Evolutionary conservation across 2,797 vertebrate species (phyloP).

Genomic region (Enteromius argenteus): DNA sequence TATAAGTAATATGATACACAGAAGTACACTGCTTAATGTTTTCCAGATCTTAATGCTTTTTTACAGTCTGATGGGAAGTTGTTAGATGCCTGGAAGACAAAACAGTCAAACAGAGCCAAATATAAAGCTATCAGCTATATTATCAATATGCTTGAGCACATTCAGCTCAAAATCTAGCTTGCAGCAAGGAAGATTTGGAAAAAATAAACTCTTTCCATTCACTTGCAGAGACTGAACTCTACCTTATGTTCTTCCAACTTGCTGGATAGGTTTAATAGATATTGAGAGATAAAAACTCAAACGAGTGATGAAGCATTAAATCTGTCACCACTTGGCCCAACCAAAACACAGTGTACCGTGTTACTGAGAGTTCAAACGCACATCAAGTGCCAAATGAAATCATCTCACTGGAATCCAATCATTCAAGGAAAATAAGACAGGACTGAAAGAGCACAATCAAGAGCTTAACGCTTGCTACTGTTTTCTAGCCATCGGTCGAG

Average conservation of each 20-base stretch:
- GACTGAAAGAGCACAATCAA: conserved; percentile 32
- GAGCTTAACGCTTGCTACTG: conserved; percentile 41
- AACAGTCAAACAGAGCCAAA: conserved; percentile 10
- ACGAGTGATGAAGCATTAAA: conserved; percentile 52
- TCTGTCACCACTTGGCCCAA: conserved; percentile 63
- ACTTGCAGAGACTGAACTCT: conserved; percentile 1
- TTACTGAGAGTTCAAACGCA: conserved; percentile 50
- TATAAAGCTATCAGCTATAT: neutral
- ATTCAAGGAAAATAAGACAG: conserved; percentile 50
- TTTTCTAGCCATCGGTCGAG: conserved; percentile 19
- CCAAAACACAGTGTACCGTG: conserved; percentile 54
- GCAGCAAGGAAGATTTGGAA: neutral
- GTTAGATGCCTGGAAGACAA: conserved; percentile 6
- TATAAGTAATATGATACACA: conserved; percentile 55
- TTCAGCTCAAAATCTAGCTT: neutral
- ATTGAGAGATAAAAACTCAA: conserved; percentile 47
- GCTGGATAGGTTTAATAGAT: conserved; percentile 33
- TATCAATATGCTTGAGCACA: conserved; percentile 12
- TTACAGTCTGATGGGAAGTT: neutral
- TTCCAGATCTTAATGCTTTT: neutral
- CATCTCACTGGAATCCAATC: conserved; percentile 58
- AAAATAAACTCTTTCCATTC: neutral
- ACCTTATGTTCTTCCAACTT: conserved; percentile 25
- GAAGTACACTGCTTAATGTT: conserved; percentile 40
- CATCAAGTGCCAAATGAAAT: conserved; percentile 59